Percentiles rank a stretch among this genome's conserved stretches.
These are phyloP conservation scores for Cistogaster globosa DNA, from an alignment of 2,888 invertebrate genomes.

Conservation along the genomic window DNA sequence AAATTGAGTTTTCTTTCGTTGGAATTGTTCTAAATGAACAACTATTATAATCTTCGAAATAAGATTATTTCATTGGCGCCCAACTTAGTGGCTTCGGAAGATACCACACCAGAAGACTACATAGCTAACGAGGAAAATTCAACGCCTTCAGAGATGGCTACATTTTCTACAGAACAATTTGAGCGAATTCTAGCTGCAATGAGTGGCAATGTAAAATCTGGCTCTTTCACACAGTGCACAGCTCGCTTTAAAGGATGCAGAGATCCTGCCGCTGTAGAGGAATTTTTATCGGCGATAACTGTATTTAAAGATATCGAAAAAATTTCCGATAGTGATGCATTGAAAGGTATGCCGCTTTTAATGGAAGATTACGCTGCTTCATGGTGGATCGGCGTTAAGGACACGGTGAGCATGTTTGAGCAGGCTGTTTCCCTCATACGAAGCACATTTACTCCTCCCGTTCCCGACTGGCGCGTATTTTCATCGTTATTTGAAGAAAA, in stretches of 20 bases:
- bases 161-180: conserved; percentile 35
- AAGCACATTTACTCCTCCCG: conserved; percentile 40
- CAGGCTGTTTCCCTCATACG: conserved; percentile 26
- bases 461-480: conserved; percentile 50
- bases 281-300: conserved; percentile 57
- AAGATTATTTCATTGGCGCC: too few species aligned
- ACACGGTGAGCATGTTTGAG: conserved; percentile 23
- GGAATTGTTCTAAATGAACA: not conserved
- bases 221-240: conserved; percentile 58
- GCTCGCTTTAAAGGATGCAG: conserved; percentile 46
- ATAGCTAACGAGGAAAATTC: not conserved
- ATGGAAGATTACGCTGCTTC: conserved; percentile 65
- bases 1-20: too few species aligned
- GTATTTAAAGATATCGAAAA: conserved; percentile 57
- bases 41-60: not conserved
- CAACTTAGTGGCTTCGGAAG: conserved; percentile 23
- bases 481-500: conserved; percentile 38
- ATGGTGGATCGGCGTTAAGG: conserved; percentile 71
- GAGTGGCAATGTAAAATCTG: conserved; percentile 2
- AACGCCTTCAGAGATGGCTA: conserved; percentile 28
- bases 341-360: conserved; percentile 63
- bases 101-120: conserved; percentile 11
- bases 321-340: conserved; percentile 60
- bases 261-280: conserved; percentile 62
- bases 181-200: conserved; percentile 17